Conservation (phyloP, 2,797 vertebrate species). For the Chelidonichthys spinosus region DNA sequence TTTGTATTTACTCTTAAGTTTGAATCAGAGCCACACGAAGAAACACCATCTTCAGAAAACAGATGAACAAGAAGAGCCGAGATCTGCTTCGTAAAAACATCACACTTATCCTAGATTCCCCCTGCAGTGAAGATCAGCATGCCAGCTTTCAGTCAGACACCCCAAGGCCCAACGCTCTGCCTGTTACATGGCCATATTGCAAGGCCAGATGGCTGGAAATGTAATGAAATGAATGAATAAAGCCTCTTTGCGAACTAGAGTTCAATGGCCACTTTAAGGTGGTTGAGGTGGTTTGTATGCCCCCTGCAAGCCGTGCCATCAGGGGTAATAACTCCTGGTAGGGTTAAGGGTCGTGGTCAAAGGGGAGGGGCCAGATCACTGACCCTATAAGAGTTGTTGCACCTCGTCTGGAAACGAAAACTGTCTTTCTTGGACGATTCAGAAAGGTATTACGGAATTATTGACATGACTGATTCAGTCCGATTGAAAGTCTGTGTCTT, state of each 20-base stretch:
- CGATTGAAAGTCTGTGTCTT: not conserved
- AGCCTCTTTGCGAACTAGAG: slow-evolving; percentile 14
- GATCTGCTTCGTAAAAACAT: slow-evolving; percentile 15
- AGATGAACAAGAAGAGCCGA: not conserved
- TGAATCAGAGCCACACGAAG: not conserved
- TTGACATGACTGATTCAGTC: not conserved
- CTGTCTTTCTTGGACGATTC: not conserved
- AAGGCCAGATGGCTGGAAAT: slow-evolving; percentile 56
- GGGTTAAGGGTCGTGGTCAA: not conserved
- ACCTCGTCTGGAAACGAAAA: not conserved
- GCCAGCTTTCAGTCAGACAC: slow-evolving; percentile 35
- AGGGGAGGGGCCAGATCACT: not conserved
- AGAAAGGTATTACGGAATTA: not conserved
- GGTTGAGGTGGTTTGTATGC: not conserved
- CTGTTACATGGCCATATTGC: slow-evolving; percentile 46
- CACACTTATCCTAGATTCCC: slow-evolving; percentile 24
- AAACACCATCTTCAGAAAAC: not conserved
- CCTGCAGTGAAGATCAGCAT: slow-evolving; percentile 22
- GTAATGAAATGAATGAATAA: slow-evolving; percentile 44
- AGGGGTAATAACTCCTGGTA: not conserved
- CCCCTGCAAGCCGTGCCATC: not conserved
- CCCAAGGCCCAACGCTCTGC: slow-evolving; percentile 38
- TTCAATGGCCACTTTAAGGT: slow-evolving; percentile 2
- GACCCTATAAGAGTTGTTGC: no score
- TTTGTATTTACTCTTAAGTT: not conserved